Evolutionary conservation across 2,888 invertebrate species (phyloP).

Genomic region (Tachystola acroxantha): DNA sequence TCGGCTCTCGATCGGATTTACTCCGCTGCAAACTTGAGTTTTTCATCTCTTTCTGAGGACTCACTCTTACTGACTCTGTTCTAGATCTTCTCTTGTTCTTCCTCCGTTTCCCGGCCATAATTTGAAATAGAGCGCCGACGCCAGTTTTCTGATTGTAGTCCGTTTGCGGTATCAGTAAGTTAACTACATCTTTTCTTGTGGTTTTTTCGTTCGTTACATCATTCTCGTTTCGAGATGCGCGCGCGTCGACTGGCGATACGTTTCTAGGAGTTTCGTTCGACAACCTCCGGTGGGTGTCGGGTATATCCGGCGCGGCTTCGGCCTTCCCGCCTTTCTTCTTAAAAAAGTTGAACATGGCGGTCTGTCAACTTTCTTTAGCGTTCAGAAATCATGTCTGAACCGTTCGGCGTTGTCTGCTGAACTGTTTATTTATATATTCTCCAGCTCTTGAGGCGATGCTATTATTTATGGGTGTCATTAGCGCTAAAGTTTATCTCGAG

Average conservation of each 20-base stretch:
- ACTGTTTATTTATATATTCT: conserved; percentile 36
- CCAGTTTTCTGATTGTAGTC: conserved; percentile 60
- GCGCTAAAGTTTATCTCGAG: not conserved
- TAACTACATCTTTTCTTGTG: conserved; percentile 66
- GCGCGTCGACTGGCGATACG: conserved; percentile 42
- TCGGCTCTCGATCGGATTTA: conserved; percentile 34
- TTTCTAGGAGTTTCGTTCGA: conserved; percentile 29
- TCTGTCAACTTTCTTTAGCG: conserved; percentile 24
- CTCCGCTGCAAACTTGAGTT: conserved; percentile 37
- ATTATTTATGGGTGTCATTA: conserved; percentile 11
- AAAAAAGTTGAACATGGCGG: conserved; percentile 70
- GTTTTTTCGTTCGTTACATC: conserved; percentile 39
- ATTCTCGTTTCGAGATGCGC: conserved; percentile 47
- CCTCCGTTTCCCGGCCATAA: conserved; percentile 65
- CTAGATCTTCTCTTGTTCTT: conserved; percentile 46
- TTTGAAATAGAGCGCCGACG: conserved; percentile 60
- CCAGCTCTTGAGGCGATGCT: conserved; percentile 11
- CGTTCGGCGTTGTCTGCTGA: conserved; percentile 26
- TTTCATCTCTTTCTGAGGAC: conserved; percentile 44
- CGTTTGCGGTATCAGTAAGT: conserved; percentile 58
- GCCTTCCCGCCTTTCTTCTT: conserved; percentile 67
- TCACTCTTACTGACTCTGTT: conserved; percentile 48
- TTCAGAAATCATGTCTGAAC: conserved; percentile 47
- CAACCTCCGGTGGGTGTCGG: conserved; percentile 30
- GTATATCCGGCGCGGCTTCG: conserved; percentile 41